Percentiles rank a stretch among this genome's conserved stretches.
Conservation (phyloP, 2,113 vertebrate genomes). For the Sceloporus undulatus region DNA sequence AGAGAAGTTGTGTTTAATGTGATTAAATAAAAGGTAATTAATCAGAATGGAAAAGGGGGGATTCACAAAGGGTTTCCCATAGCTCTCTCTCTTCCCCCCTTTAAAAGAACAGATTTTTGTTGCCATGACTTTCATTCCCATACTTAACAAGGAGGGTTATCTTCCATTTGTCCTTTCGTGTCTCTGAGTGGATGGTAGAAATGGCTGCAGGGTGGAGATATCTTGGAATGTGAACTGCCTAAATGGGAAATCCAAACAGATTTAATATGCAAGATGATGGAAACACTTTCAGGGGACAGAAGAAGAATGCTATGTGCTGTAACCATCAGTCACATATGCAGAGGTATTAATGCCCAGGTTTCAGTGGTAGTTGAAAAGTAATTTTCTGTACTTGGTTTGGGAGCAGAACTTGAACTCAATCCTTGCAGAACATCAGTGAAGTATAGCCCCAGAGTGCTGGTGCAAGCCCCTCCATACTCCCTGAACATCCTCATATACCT, state of each 20-base stretch:
- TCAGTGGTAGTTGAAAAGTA: not conserved
- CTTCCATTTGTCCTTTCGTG: constrained; percentile 30
- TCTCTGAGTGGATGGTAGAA: constrained; percentile 16
- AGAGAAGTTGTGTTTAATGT: constrained; percentile 51
- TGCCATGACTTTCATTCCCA: constrained; percentile 51
- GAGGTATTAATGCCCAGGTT: not conserved
- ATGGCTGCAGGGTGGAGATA: not conserved
- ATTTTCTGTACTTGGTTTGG: too few species aligned
- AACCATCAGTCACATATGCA: too few species aligned
- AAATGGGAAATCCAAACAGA: not conserved
- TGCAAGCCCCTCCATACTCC: too few species aligned
- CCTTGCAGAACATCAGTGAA: too few species aligned
- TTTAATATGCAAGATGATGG: not conserved
- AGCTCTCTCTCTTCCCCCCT: too few species aligned
- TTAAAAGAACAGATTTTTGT: constrained; percentile 10
- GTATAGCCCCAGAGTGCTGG: too few species aligned
- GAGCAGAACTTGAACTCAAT: too few species aligned
- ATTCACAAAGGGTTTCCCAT: not conserved
- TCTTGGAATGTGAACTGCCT: not conserved
- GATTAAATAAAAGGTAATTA: constrained; percentile 52
- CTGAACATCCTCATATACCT: too few species aligned
- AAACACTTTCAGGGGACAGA: not conserved
- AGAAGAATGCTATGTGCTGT: not conserved
- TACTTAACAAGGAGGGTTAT: constrained; percentile 22
- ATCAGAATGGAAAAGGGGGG: constrained; percentile 33